Percentiles rank a stretch among this genome's conserved stretches.
Evolutionary conservation across 2,113 vertebrate genomes (phyloP).

Genomic region (Hemiprocne comata): DNA sequence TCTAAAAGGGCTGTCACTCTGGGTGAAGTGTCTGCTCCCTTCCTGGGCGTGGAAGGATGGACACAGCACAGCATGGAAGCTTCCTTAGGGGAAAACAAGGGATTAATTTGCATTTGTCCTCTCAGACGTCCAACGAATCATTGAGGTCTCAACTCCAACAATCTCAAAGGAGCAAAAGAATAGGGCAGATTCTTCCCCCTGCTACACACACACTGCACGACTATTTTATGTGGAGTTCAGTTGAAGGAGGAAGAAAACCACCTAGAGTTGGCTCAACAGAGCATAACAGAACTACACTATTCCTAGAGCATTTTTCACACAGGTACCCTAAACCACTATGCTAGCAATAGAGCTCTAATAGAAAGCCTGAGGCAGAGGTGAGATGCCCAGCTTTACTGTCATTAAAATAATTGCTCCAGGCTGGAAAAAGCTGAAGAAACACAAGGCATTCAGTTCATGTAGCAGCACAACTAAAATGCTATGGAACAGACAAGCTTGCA

Average conservation of each 20-base stretch:
- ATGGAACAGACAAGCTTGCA: neutral
- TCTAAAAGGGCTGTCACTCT: neutral
- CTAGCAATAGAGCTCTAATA: neutral
- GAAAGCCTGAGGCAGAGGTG: slow-evolving; percentile 11
- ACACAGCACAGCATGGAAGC: neutral
- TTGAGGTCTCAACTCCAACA: neutral
- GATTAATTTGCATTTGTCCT: neutral
- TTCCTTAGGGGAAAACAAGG: neutral
- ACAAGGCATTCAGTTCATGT: slow-evolving; percentile 17
- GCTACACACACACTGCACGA: neutral
- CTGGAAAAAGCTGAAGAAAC: slow-evolving; percentile 21
- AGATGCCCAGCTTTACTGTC: neutral
- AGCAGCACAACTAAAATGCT: slow-evolving; percentile 9
- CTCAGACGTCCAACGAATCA: neutral
- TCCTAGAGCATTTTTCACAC: slow-evolving; percentile 8
- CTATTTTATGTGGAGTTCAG: slow-evolving; percentile 1
- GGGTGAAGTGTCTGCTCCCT: neutral
- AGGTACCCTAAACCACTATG: neutral
- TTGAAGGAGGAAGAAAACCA: neutral
- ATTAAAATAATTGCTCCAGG: slow-evolving; percentile 33
- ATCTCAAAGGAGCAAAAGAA: neutral
- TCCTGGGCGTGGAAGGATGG: neutral
- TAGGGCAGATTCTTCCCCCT: neutral
- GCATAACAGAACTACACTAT: neutral
- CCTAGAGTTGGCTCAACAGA: neutral